These are phyloP conservation scores for Berghia stephanieae DNA, from an alignment of 1,140 invertebrate genomes.

Conservation along the genomic window DNA sequence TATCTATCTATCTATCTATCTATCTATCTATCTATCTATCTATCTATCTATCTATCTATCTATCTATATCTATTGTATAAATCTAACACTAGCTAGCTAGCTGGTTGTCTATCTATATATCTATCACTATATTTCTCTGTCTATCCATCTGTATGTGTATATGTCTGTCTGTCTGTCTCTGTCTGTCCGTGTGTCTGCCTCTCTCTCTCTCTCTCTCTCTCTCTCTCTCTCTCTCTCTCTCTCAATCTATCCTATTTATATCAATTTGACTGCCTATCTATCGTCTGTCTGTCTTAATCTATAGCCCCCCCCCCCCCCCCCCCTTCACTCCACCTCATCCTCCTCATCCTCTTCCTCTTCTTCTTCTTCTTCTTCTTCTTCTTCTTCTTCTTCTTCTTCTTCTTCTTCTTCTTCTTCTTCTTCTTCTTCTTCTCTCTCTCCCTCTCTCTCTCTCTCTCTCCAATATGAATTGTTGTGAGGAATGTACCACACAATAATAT, in stretches of 20 bases:
- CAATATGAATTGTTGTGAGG: too few species aligned
- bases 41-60: not conserved
- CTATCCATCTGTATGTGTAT: not conserved
- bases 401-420: not conserved
- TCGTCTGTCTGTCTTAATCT: too few species aligned
- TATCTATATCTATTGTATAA: not conserved
- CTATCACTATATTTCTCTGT: not conserved
- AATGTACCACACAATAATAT: too few species aligned
- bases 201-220: not conserved
- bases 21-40: not conserved
- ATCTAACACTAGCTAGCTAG: too few species aligned
- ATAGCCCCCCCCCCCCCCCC: not conserved
- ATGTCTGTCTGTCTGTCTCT: constrained; percentile 11
- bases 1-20: not conserved
- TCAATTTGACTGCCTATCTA: not conserved
- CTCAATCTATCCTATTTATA: not conserved
- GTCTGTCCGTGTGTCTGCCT: not conserved
- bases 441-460: not conserved
- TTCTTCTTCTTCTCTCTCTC: not conserved
- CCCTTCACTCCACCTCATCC: not conserved
- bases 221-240: constrained; percentile 5
- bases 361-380: not conserved
- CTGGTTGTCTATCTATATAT: not conserved
- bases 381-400: not conserved
- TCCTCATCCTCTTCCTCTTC: not conserved